Percentiles rank a stretch among this genome's conserved stretches.
phyloP scores from a whole-genome alignment of 2,113 vertebrate genomes.

The Vulpes lagopus region DNA sequence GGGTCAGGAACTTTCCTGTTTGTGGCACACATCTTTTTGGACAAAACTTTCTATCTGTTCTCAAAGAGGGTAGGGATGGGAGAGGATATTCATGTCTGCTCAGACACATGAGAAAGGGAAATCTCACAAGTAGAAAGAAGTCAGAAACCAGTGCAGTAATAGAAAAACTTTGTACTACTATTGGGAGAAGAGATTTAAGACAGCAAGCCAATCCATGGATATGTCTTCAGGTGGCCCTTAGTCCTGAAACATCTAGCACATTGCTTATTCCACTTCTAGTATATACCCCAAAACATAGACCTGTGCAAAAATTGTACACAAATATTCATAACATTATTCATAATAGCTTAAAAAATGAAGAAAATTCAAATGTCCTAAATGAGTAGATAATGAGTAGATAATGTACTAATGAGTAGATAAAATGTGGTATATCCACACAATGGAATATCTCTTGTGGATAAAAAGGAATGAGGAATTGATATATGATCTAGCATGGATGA shows the following conservation, averaged over 20 bases:
- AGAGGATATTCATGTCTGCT: neutral
- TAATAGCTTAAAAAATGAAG: slow-evolving; percentile 5
- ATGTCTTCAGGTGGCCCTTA: neutral
- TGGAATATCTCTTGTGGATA: neutral
- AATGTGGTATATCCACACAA: neutral
- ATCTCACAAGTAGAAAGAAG: neutral
- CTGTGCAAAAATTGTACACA: neutral
- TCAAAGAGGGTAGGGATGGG: neutral
- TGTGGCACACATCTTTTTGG: neutral
- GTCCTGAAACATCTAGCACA: neutral
- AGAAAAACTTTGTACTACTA: neutral
- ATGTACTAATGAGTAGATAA: neutral
- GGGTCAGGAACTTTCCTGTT: neutral
- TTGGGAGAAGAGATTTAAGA: slow-evolving; percentile 35
- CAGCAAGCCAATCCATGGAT: neutral
- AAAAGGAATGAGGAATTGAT: neutral
- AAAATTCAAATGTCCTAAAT: neutral
- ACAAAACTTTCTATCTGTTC: neutral
- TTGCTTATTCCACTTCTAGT: neutral
- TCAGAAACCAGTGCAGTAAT: neutral
- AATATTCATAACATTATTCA: neutral
- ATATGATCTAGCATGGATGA: neutral
- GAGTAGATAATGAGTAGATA: too few species aligned
- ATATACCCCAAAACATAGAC: neutral
- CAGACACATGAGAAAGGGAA: neutral